Conservation (phyloP, 2,888 invertebrate genomes). For the Carpatolechia fugitivella region DNA sequence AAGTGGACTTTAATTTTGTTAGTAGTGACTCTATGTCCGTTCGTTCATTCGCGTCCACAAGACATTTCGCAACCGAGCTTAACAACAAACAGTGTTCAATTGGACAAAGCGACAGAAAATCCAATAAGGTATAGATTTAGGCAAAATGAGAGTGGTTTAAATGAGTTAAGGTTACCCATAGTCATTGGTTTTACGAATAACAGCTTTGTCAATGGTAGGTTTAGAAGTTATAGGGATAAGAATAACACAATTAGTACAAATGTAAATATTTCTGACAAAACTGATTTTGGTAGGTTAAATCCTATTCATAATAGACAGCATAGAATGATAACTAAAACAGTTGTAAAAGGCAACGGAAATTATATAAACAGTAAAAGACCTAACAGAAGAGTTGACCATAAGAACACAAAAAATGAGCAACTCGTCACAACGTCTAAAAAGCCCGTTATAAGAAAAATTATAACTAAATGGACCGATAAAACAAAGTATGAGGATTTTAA, state of each 20-base stretch:
- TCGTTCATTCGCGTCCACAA: slow-evolving; percentile 62
- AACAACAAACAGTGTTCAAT: slow-evolving; percentile 35
- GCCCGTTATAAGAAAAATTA: slow-evolving; percentile 62
- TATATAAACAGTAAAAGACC: slow-evolving; percentile 21
- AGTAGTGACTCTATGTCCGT: slow-evolving; percentile 55
- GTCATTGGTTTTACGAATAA: slow-evolving; percentile 38
- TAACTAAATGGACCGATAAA: slow-evolving; percentile 77
- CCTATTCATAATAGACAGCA: slow-evolving; percentile 27
- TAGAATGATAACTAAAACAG: slow-evolving; percentile 30
- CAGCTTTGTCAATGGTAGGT: not conserved
- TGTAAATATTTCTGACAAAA: not conserved
- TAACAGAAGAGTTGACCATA: slow-evolving; percentile 15
- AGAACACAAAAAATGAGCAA: slow-evolving; percentile 6
- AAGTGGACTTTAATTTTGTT: slow-evolving; percentile 71
- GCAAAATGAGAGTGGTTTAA: slow-evolving; percentile 32
- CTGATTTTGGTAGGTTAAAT: not conserved
- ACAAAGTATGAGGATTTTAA: slow-evolving; percentile 66
- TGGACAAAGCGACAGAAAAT: slow-evolving; percentile 50
- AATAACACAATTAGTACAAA: slow-evolving; percentile 16
- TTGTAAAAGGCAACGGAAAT: slow-evolving; percentile 13
- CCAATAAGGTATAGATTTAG: slow-evolving; percentile 66
- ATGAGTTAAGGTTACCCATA: slow-evolving; percentile 38
- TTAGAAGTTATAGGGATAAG: not conserved
- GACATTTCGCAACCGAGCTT: slow-evolving; percentile 36
- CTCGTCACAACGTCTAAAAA: slow-evolving; percentile 33